Conservation (phyloP, 2,113 vertebrate species). For the Channa maculata region DNA sequence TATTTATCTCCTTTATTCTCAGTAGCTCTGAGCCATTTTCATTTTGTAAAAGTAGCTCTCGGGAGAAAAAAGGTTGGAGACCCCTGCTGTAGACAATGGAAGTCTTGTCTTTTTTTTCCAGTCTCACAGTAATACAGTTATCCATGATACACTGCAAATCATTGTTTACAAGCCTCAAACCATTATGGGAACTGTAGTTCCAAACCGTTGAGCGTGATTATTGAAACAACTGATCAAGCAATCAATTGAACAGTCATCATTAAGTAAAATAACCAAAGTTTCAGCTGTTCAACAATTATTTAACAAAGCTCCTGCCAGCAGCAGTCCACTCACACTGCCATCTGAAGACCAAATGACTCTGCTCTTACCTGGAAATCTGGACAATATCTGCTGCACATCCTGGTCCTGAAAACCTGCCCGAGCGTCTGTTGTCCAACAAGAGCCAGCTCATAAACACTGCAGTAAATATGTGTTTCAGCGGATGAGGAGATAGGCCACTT, state of each 20-base stretch:
- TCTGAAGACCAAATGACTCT: not conserved
- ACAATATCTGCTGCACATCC: not conserved
- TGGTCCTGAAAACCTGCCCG: not conserved
- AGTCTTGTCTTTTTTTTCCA: too few species aligned
- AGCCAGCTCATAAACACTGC: not conserved
- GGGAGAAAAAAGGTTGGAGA: too few species aligned
- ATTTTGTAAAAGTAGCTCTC: too few species aligned
- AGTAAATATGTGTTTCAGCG: not conserved
- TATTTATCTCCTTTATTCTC: too few species aligned
- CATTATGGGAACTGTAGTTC: too few species aligned
- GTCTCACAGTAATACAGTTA: too few species aligned
- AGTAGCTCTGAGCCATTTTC: too few species aligned
- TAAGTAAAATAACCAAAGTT: not conserved
- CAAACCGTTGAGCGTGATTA: too few species aligned
- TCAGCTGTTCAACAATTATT: constrained; percentile 12
- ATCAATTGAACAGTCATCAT: not conserved
- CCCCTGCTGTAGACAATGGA: too few species aligned
- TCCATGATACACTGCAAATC: too few species aligned
- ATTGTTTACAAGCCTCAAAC: too few species aligned
- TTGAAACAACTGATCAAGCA: not conserved
- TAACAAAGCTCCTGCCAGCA: not conserved
- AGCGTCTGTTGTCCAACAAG: too few species aligned
- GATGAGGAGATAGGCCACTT: not conserved
- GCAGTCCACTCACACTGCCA: not conserved
- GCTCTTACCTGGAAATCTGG: constrained; percentile 24